Percentiles rank a stretch among this genome's conserved stretches.
phyloP scores from a whole-genome alignment of 2,113 vertebrate genomes.

The Mystacornis crossleyi region DNA sequence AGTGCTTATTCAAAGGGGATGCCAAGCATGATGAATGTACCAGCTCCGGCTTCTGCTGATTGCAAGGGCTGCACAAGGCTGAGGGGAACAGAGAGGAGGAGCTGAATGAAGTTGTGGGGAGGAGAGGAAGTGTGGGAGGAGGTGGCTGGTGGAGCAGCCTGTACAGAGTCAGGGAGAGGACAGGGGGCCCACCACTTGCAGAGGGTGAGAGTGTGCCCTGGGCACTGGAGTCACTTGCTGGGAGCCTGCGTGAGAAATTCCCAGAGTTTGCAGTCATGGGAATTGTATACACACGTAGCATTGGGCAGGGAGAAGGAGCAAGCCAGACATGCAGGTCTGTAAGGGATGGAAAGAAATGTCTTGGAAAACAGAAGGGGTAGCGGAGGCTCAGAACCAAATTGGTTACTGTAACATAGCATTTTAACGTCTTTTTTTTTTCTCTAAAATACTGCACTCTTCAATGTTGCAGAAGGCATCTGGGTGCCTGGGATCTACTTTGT shows the following conservation, averaged over 20 bases:
- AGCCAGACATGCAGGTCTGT: neutral
- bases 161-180: neutral
- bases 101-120: neutral
- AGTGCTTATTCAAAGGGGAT: neutral
- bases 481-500: neutral
- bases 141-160: neutral
- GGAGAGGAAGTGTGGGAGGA: neutral
- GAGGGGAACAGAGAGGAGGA: neutral
- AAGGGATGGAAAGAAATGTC: neutral
- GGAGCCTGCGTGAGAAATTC: neutral
- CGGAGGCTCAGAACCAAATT: neutral
- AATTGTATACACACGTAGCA: rapidly evolving
- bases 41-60: neutral
- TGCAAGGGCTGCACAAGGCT: neutral
- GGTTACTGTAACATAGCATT: neutral
- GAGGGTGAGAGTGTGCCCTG: constrained; percentile 20
- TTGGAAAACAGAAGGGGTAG: neutral
- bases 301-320: neutral
- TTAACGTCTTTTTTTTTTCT: neutral
- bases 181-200: neutral
- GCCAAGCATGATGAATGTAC: neutral
- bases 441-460: neutral
- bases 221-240: neutral
- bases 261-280: neutral
- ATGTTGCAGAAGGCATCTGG: neutral